A percentile compares a stretch with the other conserved stretches of the same genome.
Evolutionary conservation across 2,888 invertebrate species (phyloP).

Genomic region (Monochamus alternatus): DNA sequence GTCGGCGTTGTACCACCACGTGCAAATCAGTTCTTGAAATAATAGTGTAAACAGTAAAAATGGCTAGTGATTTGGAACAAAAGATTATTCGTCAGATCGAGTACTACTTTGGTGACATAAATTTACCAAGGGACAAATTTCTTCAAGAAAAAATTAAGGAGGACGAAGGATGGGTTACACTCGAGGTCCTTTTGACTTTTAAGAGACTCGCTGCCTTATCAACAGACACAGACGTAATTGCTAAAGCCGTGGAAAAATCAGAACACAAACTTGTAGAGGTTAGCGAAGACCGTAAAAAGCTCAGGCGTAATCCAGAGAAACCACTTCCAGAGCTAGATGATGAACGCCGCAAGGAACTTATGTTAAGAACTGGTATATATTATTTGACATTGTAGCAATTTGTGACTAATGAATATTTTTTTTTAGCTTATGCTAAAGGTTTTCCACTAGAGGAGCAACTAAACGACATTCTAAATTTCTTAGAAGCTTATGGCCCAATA

Average conservation of each 20-base stretch:
- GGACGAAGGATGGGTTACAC: slow-evolving; percentile 93
- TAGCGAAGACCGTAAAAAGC: slow-evolving; percentile 74
- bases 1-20: slow-evolving; percentile 8
- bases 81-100: slow-evolving; percentile 81
- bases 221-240: slow-evolving; percentile 80
- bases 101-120: slow-evolving; percentile 88
- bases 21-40: slow-evolving; percentile 7
- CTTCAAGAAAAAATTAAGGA: slow-evolving; percentile 88
- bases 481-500: slow-evolving; percentile 77
- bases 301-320: slow-evolving; percentile 82
- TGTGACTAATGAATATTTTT: slow-evolving; percentile 15
- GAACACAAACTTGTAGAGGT: slow-evolving; percentile 82
- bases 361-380: slow-evolving; percentile 76
- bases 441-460: slow-evolving; percentile 80
- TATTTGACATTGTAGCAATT: neutral
- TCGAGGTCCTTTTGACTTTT: slow-evolving; percentile 89
- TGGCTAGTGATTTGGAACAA: slow-evolving; percentile 72
- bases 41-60: slow-evolving; percentile 42
- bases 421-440: slow-evolving; percentile 86
- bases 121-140: slow-evolving; percentile 94
- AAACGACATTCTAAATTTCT: slow-evolving; percentile 83
- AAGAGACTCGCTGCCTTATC: slow-evolving; percentile 86
- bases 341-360: slow-evolving; percentile 85
- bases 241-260: slow-evolving; percentile 83
- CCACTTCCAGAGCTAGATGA: slow-evolving; percentile 91